Evolutionary conservation across 2,113 vertebrate species (phyloP).

Genomic region (Oostethus manadensis): DNA sequence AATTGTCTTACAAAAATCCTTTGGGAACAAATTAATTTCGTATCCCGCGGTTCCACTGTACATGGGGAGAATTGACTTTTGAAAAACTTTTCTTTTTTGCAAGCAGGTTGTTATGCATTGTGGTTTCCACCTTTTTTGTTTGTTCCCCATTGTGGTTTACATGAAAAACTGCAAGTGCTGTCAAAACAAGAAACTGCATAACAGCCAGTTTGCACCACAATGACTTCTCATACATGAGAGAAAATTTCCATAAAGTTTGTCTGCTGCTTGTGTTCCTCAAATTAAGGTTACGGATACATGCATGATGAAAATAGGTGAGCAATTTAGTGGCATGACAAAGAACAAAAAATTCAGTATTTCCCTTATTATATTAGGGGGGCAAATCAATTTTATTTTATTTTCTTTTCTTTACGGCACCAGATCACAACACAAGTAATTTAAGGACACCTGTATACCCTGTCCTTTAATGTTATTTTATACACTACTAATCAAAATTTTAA

Average conservation of each 20-base stretch:
- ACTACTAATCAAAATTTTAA: too few species aligned
- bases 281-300: background rate
- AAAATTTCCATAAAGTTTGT: background rate
- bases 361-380: too few species aligned
- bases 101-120: background rate
- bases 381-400: too few species aligned
- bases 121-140: background rate
- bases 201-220: background rate
- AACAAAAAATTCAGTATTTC: too few species aligned
- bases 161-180: background rate
- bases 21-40: too few species aligned
- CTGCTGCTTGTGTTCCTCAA: background rate
- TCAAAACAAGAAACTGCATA: background rate
- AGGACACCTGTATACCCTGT: too few species aligned
- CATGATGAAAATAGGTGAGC: background rate
- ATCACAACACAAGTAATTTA: too few species aligned
- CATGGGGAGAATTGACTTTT: background rate
- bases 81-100: constrained; percentile 1
- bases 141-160: background rate
- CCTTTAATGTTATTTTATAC: too few species aligned
- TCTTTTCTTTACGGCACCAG: too few species aligned
- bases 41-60: too few species aligned
- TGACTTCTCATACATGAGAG: constrained; percentile 1
- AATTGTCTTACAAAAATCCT: too few species aligned
- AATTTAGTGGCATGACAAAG: background rate